phyloP scores from a whole-genome alignment of 2,797 vertebrate species.

The Echiichthys vipera region DNA sequence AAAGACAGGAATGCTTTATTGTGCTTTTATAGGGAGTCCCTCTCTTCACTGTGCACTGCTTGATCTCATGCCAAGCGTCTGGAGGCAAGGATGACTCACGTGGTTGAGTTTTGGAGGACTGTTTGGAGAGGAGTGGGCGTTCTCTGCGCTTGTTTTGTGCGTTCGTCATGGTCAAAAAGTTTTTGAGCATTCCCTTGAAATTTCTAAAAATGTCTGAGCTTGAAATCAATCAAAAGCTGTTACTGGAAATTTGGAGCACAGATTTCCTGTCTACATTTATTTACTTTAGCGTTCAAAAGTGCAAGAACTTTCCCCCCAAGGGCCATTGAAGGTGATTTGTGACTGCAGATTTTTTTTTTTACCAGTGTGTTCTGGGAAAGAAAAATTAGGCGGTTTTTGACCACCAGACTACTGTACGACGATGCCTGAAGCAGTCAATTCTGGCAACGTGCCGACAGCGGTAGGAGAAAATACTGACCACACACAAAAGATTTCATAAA shows the following conservation, averaged over 20 bases:
- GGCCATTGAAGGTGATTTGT: slow-evolving; percentile 59
- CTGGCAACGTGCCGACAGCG: slow-evolving; percentile 34
- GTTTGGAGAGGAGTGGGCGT: slow-evolving; percentile 28
- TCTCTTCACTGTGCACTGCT: slow-evolving; percentile 41
- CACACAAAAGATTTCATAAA: slow-evolving; percentile 25
- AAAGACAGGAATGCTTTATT: slow-evolving; percentile 45
- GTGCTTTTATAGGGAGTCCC: slow-evolving; percentile 56
- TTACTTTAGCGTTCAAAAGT: slow-evolving; percentile 52
- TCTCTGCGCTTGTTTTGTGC: slow-evolving; percentile 25
- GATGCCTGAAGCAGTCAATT: slow-evolving; percentile 26
- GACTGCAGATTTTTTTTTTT: slow-evolving; percentile 27
- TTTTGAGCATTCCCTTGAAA: slow-evolving; percentile 17
- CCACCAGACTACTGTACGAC: slow-evolving; percentile 35
- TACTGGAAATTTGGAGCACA: slow-evolving; percentile 43
- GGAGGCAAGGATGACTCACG: slow-evolving; percentile 55
- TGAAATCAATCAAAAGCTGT: slow-evolving; percentile 49
- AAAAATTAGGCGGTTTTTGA: slow-evolving; percentile 45
- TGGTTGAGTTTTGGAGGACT: slow-evolving; percentile 34
- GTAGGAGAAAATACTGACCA: slow-evolving; percentile 40
- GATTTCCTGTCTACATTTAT: slow-evolving; percentile 44
- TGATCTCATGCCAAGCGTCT: slow-evolving; percentile 66
- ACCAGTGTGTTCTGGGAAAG: slow-evolving; percentile 45
- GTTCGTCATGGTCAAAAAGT: slow-evolving; percentile 23
- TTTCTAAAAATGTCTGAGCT: slow-evolving; percentile 19
- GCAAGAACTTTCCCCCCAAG: slow-evolving; percentile 32